Percentiles rank a stretch among this genome's conserved stretches.
phyloP scores from a whole-genome alignment of 2,113 vertebrate genomes.

The Poeciliopsis turrubarensis region DNA sequence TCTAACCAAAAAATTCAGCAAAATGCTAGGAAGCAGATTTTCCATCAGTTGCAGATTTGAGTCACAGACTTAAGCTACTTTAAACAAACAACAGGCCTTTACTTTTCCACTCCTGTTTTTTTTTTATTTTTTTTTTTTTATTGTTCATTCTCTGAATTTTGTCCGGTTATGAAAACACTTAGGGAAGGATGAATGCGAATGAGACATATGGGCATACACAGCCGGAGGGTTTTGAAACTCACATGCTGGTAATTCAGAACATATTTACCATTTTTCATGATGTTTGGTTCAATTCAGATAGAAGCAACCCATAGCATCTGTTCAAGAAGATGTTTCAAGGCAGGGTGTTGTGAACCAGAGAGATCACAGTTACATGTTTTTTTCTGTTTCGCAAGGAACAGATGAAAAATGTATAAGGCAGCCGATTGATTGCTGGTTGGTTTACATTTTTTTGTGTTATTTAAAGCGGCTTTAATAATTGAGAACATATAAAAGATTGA shows the following conservation, averaged over 20 bases:
- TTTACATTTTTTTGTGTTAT: constrained; percentile 4
- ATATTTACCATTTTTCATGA: constrained; percentile 76
- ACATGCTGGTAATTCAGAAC: constrained; percentile 77
- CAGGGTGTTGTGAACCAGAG: constrained; percentile 30
- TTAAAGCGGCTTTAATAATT: not conserved
- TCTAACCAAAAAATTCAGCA: not conserved
- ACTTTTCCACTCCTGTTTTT: not conserved
- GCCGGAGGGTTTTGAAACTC: constrained; percentile 70
- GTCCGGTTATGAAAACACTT: constrained; percentile 71
- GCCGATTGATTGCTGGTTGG: constrained; percentile 3
- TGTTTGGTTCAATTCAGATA: constrained; percentile 68
- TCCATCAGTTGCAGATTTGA: not conserved
- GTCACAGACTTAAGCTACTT: constrained; percentile 1
- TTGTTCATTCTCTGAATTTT: constrained; percentile 28
- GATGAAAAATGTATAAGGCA: constrained; percentile 30
- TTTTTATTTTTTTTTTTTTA: not conserved
- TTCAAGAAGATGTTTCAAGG: constrained; percentile 53
- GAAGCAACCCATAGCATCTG: constrained; percentile 61
- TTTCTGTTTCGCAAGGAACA: constrained; percentile 35
- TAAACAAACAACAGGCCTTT: not conserved
- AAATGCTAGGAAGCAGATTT: not conserved
- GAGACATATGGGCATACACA: constrained; percentile 73
- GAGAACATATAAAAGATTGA: not conserved
- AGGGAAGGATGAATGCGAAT: constrained; percentile 65
- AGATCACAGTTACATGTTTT: constrained; percentile 39